phyloP scores from a whole-genome alignment of 2,113 vertebrate species.

The Butorides virescens region DNA sequence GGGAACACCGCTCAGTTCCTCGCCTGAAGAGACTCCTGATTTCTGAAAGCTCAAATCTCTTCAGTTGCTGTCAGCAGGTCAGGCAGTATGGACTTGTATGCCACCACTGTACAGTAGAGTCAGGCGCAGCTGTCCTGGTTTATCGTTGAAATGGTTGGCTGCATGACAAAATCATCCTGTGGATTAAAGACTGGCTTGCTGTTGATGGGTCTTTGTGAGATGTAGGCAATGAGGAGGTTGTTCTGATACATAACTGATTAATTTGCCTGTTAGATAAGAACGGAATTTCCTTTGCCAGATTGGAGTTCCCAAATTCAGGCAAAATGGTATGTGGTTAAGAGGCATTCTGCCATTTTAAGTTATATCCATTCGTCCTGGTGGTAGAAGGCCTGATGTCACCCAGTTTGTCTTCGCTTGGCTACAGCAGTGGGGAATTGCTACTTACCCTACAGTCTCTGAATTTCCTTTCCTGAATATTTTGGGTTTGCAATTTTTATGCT shows the following conservation, averaged over 20 bases:
- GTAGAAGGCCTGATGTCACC: background rate
- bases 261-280: background rate
- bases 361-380: background rate
- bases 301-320: background rate
- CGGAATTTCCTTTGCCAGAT: background rate
- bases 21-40: background rate
- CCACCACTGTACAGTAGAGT: background rate
- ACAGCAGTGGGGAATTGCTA: background rate
- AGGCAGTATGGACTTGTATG: background rate
- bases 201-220: background rate
- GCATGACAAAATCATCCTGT: background rate
- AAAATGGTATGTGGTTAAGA: background rate
- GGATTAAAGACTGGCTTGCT: background rate
- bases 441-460: background rate
- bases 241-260: background rate
- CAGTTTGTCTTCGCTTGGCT: background rate
- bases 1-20: accelerated
- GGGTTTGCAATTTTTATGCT: background rate
- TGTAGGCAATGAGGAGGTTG: background rate
- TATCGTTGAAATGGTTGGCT: background rate
- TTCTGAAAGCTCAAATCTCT: background rate
- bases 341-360: background rate
- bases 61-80: background rate
- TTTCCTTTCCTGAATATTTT: background rate
- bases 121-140: background rate